Percentiles rank a stretch among this genome's conserved stretches.
Conservation (phyloP, 2,888 invertebrate genomes). For the Tethea ocularis region DNA sequence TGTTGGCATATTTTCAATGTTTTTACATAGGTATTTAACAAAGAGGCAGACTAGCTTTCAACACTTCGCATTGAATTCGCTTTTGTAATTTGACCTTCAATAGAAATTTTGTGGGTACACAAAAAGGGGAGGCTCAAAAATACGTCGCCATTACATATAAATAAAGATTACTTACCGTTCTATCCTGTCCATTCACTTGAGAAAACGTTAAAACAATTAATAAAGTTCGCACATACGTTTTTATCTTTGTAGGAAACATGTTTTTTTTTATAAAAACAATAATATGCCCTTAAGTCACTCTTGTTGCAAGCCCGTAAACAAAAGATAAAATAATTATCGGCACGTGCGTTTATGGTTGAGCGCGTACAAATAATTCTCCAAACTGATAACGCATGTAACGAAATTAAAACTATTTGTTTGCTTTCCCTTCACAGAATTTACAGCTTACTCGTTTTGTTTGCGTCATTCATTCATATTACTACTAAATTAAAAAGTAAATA, state of each 20-base stretch:
- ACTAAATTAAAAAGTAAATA: neutral
- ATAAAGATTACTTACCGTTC: conserved; percentile 55
- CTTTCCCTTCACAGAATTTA: conserved; percentile 24
- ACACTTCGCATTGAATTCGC: neutral
- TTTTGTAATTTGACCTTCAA: neutral
- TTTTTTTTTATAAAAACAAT: conserved; percentile 43
- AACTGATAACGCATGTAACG: conserved; percentile 27
- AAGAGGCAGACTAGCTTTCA: neutral
- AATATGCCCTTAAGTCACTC: conserved; percentile 33
- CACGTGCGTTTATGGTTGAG: conserved; percentile 47
- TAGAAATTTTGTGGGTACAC: neutral
- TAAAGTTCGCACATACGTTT: conserved; percentile 49
- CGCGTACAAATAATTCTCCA: conserved; percentile 30
- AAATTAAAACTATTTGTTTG: conserved; percentile 23
- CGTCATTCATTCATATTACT: neutral
- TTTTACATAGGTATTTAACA: neutral
- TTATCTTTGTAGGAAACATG: conserved; percentile 57
- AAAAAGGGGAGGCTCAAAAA: conserved; percentile 17
- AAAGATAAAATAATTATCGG: conserved; percentile 53
- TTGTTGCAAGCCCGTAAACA: conserved; percentile 48
- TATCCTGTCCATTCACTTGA: conserved; percentile 58
- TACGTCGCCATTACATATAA: conserved; percentile 10
- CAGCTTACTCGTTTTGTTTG: neutral
- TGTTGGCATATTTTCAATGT: neutral
- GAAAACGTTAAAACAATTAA: conserved; percentile 50